Evolutionary conservation across 2,797 vertebrate genomes (phyloP).

Genomic region (Sarcophilus harrisii): DNA sequence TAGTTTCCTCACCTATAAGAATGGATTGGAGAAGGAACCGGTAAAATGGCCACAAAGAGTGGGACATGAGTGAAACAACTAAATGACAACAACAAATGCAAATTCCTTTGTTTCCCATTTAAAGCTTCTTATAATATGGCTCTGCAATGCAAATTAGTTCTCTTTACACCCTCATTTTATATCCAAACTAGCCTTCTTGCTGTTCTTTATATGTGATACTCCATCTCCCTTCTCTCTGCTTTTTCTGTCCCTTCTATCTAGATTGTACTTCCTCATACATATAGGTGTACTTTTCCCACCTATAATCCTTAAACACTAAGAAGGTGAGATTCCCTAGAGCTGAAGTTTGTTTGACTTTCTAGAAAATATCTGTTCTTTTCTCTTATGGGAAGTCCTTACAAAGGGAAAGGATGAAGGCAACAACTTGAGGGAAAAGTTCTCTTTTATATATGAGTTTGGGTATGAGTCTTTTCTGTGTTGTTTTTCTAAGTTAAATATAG

Average conservation of each 20-base stretch:
- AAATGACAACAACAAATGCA: background rate
- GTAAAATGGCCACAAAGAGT: background rate
- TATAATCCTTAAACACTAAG: background rate
- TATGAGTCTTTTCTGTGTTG: background rate
- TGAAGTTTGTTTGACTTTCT: background rate
- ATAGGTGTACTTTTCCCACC: too few species aligned
- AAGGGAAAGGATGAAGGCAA: background rate
- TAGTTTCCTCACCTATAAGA: background rate
- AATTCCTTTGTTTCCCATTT: background rate
- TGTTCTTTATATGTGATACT: background rate
- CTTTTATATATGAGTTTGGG: background rate
- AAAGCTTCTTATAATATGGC: background rate
- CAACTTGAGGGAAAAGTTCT: background rate
- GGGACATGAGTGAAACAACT: background rate
- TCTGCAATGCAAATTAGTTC: background rate
- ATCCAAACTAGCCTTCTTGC: background rate
- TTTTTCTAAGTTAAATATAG: background rate
- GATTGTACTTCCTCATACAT: background rate
- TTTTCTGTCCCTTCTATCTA: background rate
- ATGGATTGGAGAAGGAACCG: background rate
- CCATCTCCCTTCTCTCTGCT: background rate
- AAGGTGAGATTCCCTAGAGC: background rate
- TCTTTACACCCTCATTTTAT: background rate
- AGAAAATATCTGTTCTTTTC: background rate
- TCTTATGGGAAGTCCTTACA: background rate